Percentiles rank a stretch among this genome's conserved stretches.
These are phyloP conservation scores for Drosophila hydei DNA, from an alignment of 1,140 invertebrate species.

Conservation along the genomic window DNA sequence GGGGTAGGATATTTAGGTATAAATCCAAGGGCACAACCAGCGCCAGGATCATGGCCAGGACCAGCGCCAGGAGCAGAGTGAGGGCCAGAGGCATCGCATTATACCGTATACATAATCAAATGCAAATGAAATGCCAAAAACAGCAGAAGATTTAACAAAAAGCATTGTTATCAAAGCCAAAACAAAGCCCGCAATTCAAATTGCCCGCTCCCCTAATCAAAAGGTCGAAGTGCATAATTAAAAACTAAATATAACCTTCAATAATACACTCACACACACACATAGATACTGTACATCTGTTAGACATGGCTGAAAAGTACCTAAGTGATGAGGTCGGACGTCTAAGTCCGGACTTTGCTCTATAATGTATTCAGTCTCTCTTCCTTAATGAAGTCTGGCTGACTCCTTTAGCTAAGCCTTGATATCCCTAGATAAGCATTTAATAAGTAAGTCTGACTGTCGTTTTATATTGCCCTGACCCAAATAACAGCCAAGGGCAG, in stretches of 20 bases:
- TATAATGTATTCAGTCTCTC: no score
- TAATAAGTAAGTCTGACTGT: no score
- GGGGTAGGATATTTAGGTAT: slow-evolving; percentile 45
- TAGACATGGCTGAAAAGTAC: not conserved
- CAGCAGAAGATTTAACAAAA: slow-evolving; percentile 11
- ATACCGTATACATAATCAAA: slow-evolving; percentile 48
- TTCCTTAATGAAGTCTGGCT: no score
- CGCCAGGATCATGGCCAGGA: slow-evolving; percentile 3
- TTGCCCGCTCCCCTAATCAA: slow-evolving; percentile 13
- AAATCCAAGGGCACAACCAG: slow-evolving; percentile 37
- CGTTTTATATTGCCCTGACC: no score
- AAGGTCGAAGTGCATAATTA: slow-evolving; percentile 48
- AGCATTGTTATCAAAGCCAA: slow-evolving; percentile 16
- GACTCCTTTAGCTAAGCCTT: no score
- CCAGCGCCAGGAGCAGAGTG: not conserved
- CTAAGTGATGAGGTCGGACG: not conserved
- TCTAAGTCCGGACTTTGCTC: no score
- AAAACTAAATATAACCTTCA: slow-evolving; percentile 34
- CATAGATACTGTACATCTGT: not conserved
- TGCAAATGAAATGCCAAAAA: slow-evolving; percentile 66
- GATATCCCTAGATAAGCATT: no score
- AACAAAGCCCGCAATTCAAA: slow-evolving; percentile 36
- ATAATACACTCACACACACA: not conserved
- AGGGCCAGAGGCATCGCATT: slow-evolving; percentile 1
- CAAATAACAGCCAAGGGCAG: no score